Conservation (phyloP, 1,140 invertebrate species). For the Samia ricini region DNA sequence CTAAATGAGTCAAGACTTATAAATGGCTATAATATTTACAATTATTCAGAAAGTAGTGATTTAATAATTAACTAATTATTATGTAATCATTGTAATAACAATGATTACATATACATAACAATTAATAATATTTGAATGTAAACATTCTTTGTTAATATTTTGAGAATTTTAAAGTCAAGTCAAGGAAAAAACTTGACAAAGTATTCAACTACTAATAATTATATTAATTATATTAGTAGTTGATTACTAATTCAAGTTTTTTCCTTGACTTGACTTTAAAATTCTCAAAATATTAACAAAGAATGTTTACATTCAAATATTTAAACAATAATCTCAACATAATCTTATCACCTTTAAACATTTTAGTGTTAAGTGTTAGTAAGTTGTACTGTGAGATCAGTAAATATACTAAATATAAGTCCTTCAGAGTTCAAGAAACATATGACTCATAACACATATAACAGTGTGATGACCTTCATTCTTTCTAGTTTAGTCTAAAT, state of each 20-base stretch:
- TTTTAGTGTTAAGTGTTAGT: not conserved
- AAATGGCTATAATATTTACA: not conserved
- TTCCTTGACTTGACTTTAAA: too few species aligned
- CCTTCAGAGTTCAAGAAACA: not conserved
- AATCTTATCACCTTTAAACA: not conserved
- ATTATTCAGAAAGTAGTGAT: not conserved
- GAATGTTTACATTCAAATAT: not conserved
- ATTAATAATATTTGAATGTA: not conserved
- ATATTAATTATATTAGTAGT: too few species aligned
- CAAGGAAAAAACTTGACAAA: too few species aligned
- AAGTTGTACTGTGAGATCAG: not conserved
- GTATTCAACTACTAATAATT: too few species aligned
- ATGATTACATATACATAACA: too few species aligned
- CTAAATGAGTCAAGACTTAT: not conserved
- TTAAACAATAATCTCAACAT: not conserved
- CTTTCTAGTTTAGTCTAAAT: slow-evolving; percentile 29
- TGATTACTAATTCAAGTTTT: too few species aligned
- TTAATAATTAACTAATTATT: not conserved
- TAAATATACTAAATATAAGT: not conserved
- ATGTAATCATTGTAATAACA: too few species aligned
- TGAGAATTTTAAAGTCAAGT: too few species aligned
- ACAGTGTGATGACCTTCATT: slow-evolving; percentile 41
- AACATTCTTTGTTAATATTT: not conserved
- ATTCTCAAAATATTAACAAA: not conserved
- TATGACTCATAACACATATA: slow-evolving; percentile 13